Evolutionary conservation across 2,113 vertebrate species (phyloP).

Genomic region (Epinephelus moara): DNA sequence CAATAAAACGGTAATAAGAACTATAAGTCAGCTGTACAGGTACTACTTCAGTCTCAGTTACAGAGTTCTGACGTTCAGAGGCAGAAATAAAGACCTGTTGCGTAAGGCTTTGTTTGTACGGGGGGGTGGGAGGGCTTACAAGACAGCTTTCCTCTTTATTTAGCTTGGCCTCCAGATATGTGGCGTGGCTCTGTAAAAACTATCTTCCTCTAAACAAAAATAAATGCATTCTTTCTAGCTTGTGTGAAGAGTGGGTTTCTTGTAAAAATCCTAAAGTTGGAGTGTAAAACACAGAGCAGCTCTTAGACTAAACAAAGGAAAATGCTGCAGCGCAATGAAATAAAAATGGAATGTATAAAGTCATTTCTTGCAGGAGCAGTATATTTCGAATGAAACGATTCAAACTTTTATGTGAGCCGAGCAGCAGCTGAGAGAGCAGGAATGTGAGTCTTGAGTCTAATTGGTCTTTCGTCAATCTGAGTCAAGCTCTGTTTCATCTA

Average conservation of each 20-base stretch:
- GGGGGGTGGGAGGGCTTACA: slow-evolving; percentile 9
- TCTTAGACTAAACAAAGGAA: slow-evolving; percentile 37
- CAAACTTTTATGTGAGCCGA: slow-evolving; percentile 1
- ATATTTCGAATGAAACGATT: slow-evolving; percentile 21
- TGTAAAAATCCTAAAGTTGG: slow-evolving; percentile 16
- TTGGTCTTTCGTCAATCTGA: slow-evolving; percentile 37
- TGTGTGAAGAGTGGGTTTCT: slow-evolving; percentile 24
- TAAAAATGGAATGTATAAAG: slow-evolving; percentile 8
- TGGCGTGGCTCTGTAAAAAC: slow-evolving; percentile 40
- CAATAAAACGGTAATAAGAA: slow-evolving; percentile 3
- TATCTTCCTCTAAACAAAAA: slow-evolving; percentile 35
- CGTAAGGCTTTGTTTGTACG: slow-evolving; percentile 36
- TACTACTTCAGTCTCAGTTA: slow-evolving; percentile 9
- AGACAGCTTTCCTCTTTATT: slow-evolving; percentile 45
- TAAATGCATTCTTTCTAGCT: slow-evolving; percentile 31
- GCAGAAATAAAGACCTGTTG: slow-evolving; percentile 36
- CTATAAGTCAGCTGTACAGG: neutral
- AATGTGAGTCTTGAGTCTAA: slow-evolving; percentile 2
- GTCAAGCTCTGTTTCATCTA: neutral
- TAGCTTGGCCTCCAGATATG: slow-evolving; percentile 48
- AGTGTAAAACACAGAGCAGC: neutral
- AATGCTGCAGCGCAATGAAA: slow-evolving; percentile 6
- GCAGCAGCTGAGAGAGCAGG: slow-evolving; percentile 12
- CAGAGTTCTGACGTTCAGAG: slow-evolving; percentile 17
- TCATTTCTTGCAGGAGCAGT: neutral